A percentile compares a stretch with the other conserved stretches of the same genome.
Conservation (phyloP, 2,888 invertebrate species). For the Balanococcus diminutus region DNA sequence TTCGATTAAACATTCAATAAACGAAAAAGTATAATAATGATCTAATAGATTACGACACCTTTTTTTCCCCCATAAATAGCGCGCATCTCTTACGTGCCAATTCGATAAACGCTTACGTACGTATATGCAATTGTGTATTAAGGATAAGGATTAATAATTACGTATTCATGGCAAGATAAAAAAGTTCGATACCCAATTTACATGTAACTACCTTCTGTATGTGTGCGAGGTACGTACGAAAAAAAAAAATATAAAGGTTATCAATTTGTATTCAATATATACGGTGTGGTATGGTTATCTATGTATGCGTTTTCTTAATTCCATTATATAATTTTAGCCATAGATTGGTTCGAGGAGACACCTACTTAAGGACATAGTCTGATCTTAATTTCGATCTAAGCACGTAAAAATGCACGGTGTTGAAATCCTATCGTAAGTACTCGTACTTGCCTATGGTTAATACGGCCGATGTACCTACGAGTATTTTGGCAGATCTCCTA, state of each 20-base stretch:
- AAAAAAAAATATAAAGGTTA: conserved; percentile 10
- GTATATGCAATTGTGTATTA: background rate
- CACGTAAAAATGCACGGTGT: background rate
- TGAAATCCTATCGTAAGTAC: background rate
- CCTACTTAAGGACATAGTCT: background rate
- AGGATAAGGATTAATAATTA: conserved; percentile 38
- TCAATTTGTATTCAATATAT: conserved; percentile 18
- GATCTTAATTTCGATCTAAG: conserved; percentile 28
- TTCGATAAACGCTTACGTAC: background rate
- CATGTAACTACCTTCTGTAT: conserved; percentile 15
- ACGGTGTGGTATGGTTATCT: background rate
- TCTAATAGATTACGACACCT: conserved; percentile 28
- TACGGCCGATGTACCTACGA: background rate
- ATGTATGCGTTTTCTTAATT: background rate
- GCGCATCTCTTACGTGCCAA: conserved; percentile 2
- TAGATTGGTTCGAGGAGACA: background rate
- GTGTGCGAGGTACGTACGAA: background rate
- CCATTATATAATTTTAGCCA: conserved; percentile 3
- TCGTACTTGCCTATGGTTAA: background rate
- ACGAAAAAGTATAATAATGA: conserved; percentile 34
- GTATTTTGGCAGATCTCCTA: conserved; percentile 1
- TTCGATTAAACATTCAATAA: conserved; percentile 7
- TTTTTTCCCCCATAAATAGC: background rate
- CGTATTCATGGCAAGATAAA: conserved; percentile 15
- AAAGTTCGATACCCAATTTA: conserved; percentile 18